Evolutionary conservation across 2,888 invertebrate genomes (phyloP).

Genomic region (Pterobdella sp.): DNA sequence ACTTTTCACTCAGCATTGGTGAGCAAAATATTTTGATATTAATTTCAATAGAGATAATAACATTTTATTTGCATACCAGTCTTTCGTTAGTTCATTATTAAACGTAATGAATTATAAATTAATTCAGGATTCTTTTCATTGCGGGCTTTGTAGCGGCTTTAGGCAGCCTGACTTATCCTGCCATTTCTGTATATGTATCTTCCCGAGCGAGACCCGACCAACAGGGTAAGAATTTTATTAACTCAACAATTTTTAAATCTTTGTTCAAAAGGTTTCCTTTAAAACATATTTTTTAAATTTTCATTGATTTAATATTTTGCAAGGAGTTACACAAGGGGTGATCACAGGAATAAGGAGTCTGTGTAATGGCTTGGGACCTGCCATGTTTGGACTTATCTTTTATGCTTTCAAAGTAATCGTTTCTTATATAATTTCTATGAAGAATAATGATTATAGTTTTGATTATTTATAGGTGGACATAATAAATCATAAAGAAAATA

Average conservation of each 20-base stretch:
- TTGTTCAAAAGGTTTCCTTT: too few relatives aligned
- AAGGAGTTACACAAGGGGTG: constrained; percentile 70
- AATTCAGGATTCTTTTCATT: constrained; percentile 90
- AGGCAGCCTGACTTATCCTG: constrained; percentile 93
- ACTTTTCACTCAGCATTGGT: constrained; percentile 88
- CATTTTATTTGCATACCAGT: neutral
- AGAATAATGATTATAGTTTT: too few relatives aligned
- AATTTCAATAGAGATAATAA: too few relatives aligned
- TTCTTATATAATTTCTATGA: constrained; percentile 15
- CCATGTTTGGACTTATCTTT: constrained; percentile 95
- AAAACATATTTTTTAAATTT: neutral
- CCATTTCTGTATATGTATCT: constrained; percentile 97
- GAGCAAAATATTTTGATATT: constrained; percentile 59
- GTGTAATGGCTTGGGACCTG: constrained; percentile 94
- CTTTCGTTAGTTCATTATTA: constrained; percentile 1
- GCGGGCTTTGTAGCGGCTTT: constrained; percentile 91
- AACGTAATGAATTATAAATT: neutral
- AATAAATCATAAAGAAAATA: too few relatives aligned
- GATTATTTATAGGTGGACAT: too few relatives aligned
- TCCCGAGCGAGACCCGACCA: constrained; percentile 94
- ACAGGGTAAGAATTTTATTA: constrained; percentile 62
- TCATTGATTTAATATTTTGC: too few relatives aligned
- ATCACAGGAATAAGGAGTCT: constrained; percentile 96
- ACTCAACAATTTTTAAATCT: too few relatives aligned
- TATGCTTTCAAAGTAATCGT: constrained; percentile 86